Conservation (phyloP, 2,797 vertebrate genomes). For the Crypturellus tataupa region DNA sequence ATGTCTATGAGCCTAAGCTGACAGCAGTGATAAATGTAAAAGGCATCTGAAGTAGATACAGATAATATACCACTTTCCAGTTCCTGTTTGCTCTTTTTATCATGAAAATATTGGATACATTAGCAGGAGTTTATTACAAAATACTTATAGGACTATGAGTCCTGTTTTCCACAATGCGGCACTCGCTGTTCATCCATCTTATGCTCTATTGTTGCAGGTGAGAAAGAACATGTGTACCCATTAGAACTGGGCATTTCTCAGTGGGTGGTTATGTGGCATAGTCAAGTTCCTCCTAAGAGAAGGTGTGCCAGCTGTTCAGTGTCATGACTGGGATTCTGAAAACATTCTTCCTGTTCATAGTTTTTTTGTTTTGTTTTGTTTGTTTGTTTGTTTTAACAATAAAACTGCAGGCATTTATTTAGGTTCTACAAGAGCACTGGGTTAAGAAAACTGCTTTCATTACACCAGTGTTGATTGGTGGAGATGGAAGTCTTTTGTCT, state of each 20-base stretch:
- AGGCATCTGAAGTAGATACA: not conserved
- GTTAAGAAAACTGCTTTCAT: not conserved
- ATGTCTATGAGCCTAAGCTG: not conserved
- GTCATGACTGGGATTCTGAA: not conserved
- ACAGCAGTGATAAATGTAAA: not conserved
- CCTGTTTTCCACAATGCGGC: not conserved
- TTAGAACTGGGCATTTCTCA: not conserved
- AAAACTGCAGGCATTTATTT: not conserved
- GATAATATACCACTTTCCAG: not conserved
- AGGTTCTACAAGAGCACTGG: not conserved
- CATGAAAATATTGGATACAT: not conserved
- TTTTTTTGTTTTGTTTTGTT: too few relatives aligned
- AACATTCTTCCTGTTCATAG: not conserved
- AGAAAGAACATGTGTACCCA: not conserved
- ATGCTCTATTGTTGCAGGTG: not conserved
- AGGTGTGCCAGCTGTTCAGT: not conserved
- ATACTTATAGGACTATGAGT: not conserved
- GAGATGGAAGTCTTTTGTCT: not conserved
- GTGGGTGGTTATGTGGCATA: not conserved
- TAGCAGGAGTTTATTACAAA: not conserved
- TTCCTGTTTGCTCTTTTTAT: not conserved
- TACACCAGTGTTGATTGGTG: not conserved
- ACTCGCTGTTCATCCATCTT: not conserved
- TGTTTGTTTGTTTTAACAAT: not conserved
- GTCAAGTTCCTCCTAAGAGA: not conserved